Evolutionary conservation across 2,888 invertebrate genomes (phyloP), one percentile per base, ranked within the genome.

Genomic region (Agonopterix arenella): DNA sequence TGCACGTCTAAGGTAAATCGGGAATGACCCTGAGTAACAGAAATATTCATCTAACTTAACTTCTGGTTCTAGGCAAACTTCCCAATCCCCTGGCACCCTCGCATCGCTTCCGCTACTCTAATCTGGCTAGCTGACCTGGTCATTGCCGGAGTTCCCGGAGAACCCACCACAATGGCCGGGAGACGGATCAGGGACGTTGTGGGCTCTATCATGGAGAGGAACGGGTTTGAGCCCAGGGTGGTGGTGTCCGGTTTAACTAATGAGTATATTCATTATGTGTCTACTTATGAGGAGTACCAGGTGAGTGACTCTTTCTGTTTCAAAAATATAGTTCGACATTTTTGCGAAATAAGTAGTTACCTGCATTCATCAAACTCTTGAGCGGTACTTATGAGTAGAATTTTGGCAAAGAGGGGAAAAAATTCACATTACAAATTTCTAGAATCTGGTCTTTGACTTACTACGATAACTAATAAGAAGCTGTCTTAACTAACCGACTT

Each of bases 101-200:
- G 85, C 49, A 90, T 94, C 16, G 91, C 95, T 1, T 93, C 95
- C 0, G 92, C 93, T 0, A 94, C 96, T 59, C 72, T 96, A 1
- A 84, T 94, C 1, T 78, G 91, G 71, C 80, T 97, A 8, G 96
- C 95, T 0, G 91, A 92, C 53, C 80, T 95, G 18, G 91, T 91
- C 1, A 77, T 94, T 28, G 90, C 91, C n/a, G 94, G 93, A 0
- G 93, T 96, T 0, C 96, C 97, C 0, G 96, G 95, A 0, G 97
- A 97, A 80, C 94, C 96, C 65, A 96, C 96, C 48, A 97, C 96
- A 0, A 97, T 96, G 96, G 90, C 96, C 0, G 96, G 96, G 0
- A 86, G 97, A 47, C 84, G 95, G 46, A 93, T 79, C 80, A 91
- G 61, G 73, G 66, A 70, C 0, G 80, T 81, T 3, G 76, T 90